Conservation (phyloP, 2,888 invertebrate species). For the Notodromas monacha region DNA sequence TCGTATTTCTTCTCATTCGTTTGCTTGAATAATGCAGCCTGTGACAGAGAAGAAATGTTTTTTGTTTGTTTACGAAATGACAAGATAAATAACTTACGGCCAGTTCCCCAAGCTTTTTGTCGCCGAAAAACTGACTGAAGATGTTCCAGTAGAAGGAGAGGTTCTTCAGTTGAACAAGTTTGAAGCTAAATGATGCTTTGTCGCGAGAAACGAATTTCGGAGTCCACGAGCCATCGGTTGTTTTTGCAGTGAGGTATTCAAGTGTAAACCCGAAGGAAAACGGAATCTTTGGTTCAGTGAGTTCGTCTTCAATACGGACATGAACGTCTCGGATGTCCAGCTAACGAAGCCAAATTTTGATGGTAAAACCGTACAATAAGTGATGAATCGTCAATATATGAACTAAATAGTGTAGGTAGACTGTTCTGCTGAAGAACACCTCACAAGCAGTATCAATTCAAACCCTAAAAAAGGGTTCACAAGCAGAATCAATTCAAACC, state of each 20-base stretch:
- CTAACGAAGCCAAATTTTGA: too few species aligned
- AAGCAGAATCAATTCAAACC: too few species aligned
- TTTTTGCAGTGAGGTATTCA: conserved; percentile 57
- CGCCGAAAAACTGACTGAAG: conserved; percentile 29
- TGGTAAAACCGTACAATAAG: too few species aligned
- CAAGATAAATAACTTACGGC: conserved; percentile 21
- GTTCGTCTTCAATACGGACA: conserved; percentile 66
- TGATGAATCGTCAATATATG: too few species aligned
- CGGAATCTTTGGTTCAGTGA: conserved; percentile 28
- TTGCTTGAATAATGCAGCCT: conserved; percentile 1
- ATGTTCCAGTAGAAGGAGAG: conserved; percentile 73
- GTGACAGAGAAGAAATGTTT: conserved; percentile 1
- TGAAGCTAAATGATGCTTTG: conserved; percentile 22
- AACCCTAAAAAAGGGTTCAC: too few species aligned
- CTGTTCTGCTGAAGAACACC: too few species aligned
- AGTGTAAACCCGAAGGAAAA: conserved; percentile 65
- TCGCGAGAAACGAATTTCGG: conserved; percentile 26
- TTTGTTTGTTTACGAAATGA: not conserved
- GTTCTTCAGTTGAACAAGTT: conserved; percentile 55
- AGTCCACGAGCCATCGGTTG: conserved; percentile 58
- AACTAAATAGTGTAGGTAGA: too few species aligned
- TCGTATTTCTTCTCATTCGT: not conserved
- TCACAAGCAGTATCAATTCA: too few species aligned
- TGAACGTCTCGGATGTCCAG: conserved; percentile 76
- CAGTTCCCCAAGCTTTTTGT: conserved; percentile 30